phyloP scores from a whole-genome alignment of 2,113 vertebrate species.

The Gracilinanus agilis region DNA sequence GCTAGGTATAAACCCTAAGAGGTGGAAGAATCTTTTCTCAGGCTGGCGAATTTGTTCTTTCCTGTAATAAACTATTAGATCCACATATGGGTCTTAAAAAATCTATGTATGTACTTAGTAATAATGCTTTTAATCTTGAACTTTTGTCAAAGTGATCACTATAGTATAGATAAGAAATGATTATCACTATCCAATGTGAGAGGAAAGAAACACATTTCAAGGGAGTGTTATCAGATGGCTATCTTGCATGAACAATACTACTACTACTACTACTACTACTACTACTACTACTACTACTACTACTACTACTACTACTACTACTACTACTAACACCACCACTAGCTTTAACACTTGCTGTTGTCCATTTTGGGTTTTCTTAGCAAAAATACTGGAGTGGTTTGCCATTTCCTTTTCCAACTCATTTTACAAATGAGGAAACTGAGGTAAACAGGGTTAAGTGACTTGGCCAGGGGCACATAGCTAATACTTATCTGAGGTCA shows the following conservation, averaged over 20 bases:
- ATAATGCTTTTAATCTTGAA: slow-evolving; percentile 25
- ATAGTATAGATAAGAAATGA: slow-evolving; percentile 43
- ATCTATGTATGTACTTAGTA: slow-evolving; percentile 12
- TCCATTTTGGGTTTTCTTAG: no score
- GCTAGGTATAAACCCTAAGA: background rate
- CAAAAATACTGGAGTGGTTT: no score
- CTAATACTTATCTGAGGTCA: no score
- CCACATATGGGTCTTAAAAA: background rate
- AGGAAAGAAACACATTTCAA: background rate
- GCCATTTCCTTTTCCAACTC: no score
- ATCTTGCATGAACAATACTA: background rate
- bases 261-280: background rate
- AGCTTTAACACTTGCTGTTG: background rate
- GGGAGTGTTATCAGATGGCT: background rate
- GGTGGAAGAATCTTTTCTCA: background rate
- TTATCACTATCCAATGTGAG: background rate
- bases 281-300: no score
- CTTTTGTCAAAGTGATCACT: background rate
- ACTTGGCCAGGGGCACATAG: no score
- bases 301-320: no score
- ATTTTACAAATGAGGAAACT: no score
- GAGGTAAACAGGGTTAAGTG: no score
- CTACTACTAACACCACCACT: background rate
- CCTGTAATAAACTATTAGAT: slow-evolving; percentile 14
- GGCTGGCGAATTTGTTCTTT: slow-evolving; percentile 25